Conservation (phyloP, 2,888 invertebrate genomes). For the Caenorhabditis parvicauda region DNA sequence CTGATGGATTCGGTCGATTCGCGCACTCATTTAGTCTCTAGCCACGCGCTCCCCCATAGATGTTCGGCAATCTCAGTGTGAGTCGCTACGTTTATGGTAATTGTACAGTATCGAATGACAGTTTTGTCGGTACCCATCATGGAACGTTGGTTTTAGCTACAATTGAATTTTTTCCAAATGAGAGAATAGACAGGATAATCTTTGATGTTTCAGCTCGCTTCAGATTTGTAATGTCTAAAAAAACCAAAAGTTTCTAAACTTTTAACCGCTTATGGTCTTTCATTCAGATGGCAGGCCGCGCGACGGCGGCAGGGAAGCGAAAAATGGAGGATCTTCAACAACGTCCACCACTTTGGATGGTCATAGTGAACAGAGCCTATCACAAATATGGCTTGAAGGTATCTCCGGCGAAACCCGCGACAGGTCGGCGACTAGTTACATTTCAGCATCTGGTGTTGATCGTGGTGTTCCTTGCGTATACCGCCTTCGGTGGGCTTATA, state of each 20-base stretch:
- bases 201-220: too few species aligned
- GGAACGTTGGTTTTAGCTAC: too few species aligned
- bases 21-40: too few species aligned
- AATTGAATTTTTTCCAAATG: too few species aligned
- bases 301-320: conserved; percentile 41
- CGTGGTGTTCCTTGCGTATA: conserved; percentile 40
- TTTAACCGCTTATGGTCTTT: background rate
- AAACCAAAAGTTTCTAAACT: background rate
- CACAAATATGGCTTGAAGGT: conserved; percentile 45
- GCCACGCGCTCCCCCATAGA: too few species aligned
- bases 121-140: too few species aligned
- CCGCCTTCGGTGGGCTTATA: conserved; percentile 37
- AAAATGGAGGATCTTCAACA: conserved; percentile 39
- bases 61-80: too few species aligned
- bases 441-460: conserved; percentile 46
- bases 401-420: too few species aligned
- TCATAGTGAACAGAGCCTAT: conserved; percentile 42
- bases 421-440: conserved; percentile 5
- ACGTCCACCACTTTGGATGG: conserved; percentile 45
- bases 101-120: too few species aligned
- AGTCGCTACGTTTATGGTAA: too few species aligned
- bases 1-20: too few species aligned
- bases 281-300: conserved; percentile 45
- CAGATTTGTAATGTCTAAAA: conserved; percentile 3
- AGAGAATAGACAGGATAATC: too few species aligned